Percentiles rank a stretch among this genome's conserved stretches.
Conservation (phyloP, 1,140 invertebrate genomes). For the Ostrea edulis region DNA sequence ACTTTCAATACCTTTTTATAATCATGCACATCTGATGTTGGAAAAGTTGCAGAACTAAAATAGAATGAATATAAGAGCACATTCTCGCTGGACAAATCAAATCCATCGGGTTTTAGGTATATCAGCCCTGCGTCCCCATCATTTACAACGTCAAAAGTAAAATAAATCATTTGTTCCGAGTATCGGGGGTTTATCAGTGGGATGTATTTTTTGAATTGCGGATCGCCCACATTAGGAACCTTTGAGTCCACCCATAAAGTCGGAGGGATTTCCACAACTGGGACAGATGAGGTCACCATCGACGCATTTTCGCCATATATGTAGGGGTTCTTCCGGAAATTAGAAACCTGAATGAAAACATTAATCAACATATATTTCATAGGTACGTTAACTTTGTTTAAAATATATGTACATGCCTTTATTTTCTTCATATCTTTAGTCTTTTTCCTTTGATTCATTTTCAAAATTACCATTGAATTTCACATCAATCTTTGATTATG, state of each 20-base stretch:
- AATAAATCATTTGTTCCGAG: constrained; percentile 3
- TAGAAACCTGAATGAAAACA: not conserved
- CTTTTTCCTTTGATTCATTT: too few species aligned
- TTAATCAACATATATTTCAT: not conserved
- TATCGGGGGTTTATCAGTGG: constrained; percentile 12
- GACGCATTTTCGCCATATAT: not conserved
- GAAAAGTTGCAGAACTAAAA: not conserved
- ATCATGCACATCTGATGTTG: not conserved
- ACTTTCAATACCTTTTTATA: not conserved
- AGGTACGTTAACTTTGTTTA: not conserved
- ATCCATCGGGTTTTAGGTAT: constrained; percentile 6
- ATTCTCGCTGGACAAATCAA: not conserved
- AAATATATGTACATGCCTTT: not conserved
- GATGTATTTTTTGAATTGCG: not conserved
- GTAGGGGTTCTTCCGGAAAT: not conserved
- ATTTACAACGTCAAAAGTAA: constrained; percentile 18
- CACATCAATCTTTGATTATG: too few species aligned
- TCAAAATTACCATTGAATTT: too few species aligned
- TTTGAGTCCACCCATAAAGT: not conserved
- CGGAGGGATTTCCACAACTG: not conserved
- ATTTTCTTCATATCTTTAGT: not conserved
- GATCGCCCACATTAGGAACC: not conserved
- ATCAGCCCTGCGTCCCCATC: not conserved
- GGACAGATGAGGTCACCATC: not conserved
- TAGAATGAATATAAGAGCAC: constrained; percentile 16